Evolutionary conservation across 2,888 invertebrate genomes (phyloP), one percentile per base, ranked within the genome.

Genomic region (Tryphoninae sp.): DNA sequence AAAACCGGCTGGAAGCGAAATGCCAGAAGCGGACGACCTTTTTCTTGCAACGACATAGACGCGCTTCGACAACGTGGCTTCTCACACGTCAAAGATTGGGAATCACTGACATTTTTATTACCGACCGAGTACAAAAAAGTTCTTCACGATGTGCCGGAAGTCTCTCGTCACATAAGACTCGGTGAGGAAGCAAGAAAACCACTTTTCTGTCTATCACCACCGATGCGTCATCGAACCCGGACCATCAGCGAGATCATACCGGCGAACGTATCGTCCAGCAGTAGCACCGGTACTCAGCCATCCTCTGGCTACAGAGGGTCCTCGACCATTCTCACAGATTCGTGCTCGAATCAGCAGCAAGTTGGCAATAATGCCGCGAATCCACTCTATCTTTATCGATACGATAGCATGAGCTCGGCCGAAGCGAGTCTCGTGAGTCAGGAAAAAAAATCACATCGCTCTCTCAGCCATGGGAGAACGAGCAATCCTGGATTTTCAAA

Each of bases 61-160:
- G 94, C 95, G 82, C 92, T 98, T 53, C 95, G 95, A 89, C 95
- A 95, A 89, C 95, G 96, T 91, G 96, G 97, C 73, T 95, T 97
- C 83, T 94, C 95, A 58, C 98, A 98, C 90, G 96, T 98, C 8
- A 95, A 95, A 90, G 98, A 98, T 92, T 98, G 98, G 98, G 97
- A 97, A 88, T 98, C 98, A 0, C 93, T 98, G 71, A 97, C 96
- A 87, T 96, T 98, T 85, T 93, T 98, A 67, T 92, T 98, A 83
- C 98, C 98, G 2, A 93, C 94, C 84, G 97, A 98, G 91, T 97
- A 96, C 90, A 94, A 95, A 84, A 95, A 96, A 89, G 94, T 97
- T 84, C 91, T 98, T 68, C 94, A 95, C 16, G 96, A 97, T 91
- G 94, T 97, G 88, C 97, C 97, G 7, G 96, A 97, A 92, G 93